phyloP scores from a whole-genome alignment of 2,797 vertebrate genomes.

The Pelodytes ibericus region DNA sequence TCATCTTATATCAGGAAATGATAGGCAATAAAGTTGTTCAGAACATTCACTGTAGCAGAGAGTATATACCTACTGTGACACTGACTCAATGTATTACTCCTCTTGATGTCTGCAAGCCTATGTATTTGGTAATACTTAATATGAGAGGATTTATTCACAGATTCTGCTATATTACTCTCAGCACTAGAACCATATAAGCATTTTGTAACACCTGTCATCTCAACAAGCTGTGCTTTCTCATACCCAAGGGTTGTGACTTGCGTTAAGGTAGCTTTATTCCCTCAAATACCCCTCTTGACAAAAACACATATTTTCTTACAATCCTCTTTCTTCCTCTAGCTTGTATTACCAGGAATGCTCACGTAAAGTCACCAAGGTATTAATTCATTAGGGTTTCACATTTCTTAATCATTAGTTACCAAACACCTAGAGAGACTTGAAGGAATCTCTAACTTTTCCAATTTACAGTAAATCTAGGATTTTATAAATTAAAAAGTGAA shows the following conservation, averaged over 20 bases:
- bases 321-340: background rate
- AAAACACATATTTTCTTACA: background rate
- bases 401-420: background rate
- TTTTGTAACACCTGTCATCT: slow-evolving; percentile 63
- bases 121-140: background rate
- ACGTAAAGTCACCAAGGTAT: background rate
- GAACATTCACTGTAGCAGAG: background rate
- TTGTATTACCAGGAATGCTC: background rate
- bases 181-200: slow-evolving; percentile 16
- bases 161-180: background rate
- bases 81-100: background rate
- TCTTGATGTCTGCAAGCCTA: background rate
- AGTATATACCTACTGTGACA: background rate
- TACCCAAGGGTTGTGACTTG: slow-evolving; percentile 47
- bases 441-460: background rate
- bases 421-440: background rate
- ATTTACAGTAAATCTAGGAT: background rate
- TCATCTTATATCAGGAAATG: background rate
- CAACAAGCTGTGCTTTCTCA: slow-evolving; percentile 45
- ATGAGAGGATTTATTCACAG: background rate
- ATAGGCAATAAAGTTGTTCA: background rate
- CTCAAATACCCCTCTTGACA: slow-evolving; percentile 10
- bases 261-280: slow-evolving; percentile 51
- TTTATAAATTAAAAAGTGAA: background rate
- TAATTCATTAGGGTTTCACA: background rate